Evolutionary conservation across 2,888 invertebrate species (phyloP), one percentile per base, ranked within the genome.

Genomic region (Hydraecia micacea): DNA sequence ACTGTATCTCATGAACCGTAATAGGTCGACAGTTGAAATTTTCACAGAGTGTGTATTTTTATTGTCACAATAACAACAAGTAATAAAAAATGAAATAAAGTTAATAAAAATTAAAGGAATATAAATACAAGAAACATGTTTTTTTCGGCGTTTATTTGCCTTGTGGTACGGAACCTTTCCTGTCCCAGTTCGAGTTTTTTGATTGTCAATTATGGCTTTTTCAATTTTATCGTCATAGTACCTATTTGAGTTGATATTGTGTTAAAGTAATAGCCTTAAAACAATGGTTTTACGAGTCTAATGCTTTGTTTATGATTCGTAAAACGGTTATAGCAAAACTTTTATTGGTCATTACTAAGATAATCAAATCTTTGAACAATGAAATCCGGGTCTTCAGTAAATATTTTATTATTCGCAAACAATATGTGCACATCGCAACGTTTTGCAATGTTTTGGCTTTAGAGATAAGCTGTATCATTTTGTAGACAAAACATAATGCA

Each of bases 291-390:
- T 36, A 25, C 18, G 13, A 63, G 28, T 55, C 3, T n/a, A 39
- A 39, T 49, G 28, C 60, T 65, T 69, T 67, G 58, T 85, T 85
- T 73, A 63, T 13, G 66, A 81, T 69, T 75, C 75, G 86, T 86
- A 82, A 73, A 84, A 70, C 13, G 66, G 63, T 81, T 73, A 63
- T 72, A 71, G 32, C 72, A 46, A 42, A 80, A 73, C 25, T 79
- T 83, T 82, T 84, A 81, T 83, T 72, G 69, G 62, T 80, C 18
- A 65, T 82, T 75, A 69, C 55, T 72, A 79, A 75, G 73, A 80
- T 76, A 73, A 66, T 79, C 46, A 75, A 79, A 70, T 77, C 62
- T 77, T 74, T 58, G 66, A 71, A 60, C 63, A 84, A 73, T 79
- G 28, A 18, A 70, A 79, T 39, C 3, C n/a, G 15, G 36, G 32